phyloP scores from a whole-genome alignment of 2,797 vertebrate genomes.

The Urophycis tenuis region DNA sequence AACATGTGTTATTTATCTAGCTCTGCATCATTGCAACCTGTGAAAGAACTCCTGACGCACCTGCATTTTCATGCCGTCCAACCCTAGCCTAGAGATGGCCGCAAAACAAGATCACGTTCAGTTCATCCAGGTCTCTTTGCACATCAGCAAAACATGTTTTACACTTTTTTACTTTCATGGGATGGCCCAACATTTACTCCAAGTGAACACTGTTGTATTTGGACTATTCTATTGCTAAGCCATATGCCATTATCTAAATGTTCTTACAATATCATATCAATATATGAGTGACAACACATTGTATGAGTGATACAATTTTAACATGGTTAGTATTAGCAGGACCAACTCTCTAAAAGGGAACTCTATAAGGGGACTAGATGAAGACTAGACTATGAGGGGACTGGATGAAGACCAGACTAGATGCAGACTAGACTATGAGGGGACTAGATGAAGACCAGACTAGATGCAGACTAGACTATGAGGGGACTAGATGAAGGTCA shows the following conservation, averaged over 20 bases:
- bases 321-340: no score
- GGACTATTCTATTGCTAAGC: no score
- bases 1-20: background rate
- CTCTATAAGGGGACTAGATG: no score
- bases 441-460: background rate
- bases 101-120: constrained; percentile 19
- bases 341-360: no score
- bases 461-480: background rate
- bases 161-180: background rate
- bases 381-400: background rate
- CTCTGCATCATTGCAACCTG: background rate
- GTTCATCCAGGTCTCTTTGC: background rate
- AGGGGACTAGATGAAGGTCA: background rate
- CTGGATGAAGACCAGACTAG: background rate
- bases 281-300: no score
- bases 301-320: no score
- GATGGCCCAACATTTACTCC: background rate
- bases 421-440: background rate
- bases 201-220: background rate
- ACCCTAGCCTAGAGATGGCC: constrained; percentile 76
- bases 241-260: no score
- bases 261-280: no score
- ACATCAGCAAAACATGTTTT: background rate
- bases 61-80: constrained; percentile 98
- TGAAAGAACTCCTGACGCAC: constrained; percentile 55